Evolutionary conservation across 2,888 invertebrate genomes (phyloP), one percentile per base, ranked within the genome.

Genomic region (Metellina segmentata): DNA sequence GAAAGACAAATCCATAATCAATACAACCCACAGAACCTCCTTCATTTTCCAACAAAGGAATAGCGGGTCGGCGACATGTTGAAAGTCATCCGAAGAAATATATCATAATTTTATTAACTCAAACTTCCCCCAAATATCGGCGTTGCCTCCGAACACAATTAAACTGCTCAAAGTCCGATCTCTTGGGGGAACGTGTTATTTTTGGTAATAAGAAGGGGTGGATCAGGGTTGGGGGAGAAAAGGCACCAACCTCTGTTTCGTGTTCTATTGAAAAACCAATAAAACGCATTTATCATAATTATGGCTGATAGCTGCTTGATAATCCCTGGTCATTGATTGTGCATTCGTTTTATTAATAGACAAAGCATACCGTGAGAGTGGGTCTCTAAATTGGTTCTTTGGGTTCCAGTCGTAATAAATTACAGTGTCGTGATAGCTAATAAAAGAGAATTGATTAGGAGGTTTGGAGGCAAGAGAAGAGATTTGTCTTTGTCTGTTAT

Each of bases 261-360:
- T 78, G 78, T 51, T 78, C 82, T 71, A 49, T 72, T 71, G 82
- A 82, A 82, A 81, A 82, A 82, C 82, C 82, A 82, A 82, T 82
- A 82, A 69, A 51, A n/a, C n/a, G 71, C 82, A 82, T 82, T 82
- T 49, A 82, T 82, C 82, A 82, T 82, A 82, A 82, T 82, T 82
- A 82, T 16, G 20, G 49, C 48, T 34, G 81, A 81, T 81, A 81
- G 81, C 48, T 16, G 16, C 48, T 16, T 49, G 82, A 82, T 82
- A 82, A 82, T 82, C 71, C 82, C 48, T 82, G 70, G 16, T 7
- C 71, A 71, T 71, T 52, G 82, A 82, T 70, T 72, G 81, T 61
- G 81, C 81, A 61, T 81, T 71, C 70, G 71, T 82, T 71, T 81
- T 82, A 82, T 82, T 82, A 82, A 82, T 82, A 82, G 61, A 61